These are phyloP conservation scores for Pterobdella sp. DNA, from an alignment of 2,888 invertebrate genomes.

Conservation along the genomic window DNA sequence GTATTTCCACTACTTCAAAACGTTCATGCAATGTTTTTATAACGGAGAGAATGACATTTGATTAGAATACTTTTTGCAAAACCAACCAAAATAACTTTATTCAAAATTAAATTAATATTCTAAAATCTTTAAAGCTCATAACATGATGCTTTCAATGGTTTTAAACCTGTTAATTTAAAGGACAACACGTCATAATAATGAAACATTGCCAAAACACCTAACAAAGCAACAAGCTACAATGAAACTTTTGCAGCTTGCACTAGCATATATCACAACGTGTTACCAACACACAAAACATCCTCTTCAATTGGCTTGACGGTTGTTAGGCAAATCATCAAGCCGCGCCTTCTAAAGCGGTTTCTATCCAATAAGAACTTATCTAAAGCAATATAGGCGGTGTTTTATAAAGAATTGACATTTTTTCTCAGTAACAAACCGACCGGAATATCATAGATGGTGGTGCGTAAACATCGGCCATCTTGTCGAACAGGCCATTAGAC, in stretches of 20 bases:
- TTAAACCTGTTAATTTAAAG: not conserved
- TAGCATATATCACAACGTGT: not conserved
- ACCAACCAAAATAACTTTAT: too few species aligned
- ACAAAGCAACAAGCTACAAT: not conserved
- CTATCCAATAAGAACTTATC: not conserved
- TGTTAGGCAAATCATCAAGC: slow-evolving; percentile 8
- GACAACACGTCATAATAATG: not conserved
- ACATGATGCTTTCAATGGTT: too few species aligned
- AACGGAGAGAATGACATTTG: too few species aligned
- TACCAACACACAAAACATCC: not conserved
- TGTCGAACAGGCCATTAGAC: slow-evolving; percentile 5
- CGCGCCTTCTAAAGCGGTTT: slow-evolving; percentile 3
- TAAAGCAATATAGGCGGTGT: not conserved
- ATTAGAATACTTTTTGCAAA: too few species aligned
- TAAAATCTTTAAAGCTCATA: too few species aligned
- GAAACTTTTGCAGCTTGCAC: not conserved
- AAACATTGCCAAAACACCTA: not conserved
- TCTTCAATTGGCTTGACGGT: not conserved
- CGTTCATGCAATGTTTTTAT: too few species aligned
- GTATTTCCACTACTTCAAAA: too few species aligned
- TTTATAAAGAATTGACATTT: not conserved
- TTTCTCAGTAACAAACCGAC: slow-evolving; percentile 8
- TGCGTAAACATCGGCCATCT: slow-evolving; percentile 8
- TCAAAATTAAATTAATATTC: too few species aligned
- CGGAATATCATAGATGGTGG: slow-evolving; percentile 13